Base-by-base conservation (phyloP, 2,797 vertebrate species). In the Sandelia bainsii region DNA sequence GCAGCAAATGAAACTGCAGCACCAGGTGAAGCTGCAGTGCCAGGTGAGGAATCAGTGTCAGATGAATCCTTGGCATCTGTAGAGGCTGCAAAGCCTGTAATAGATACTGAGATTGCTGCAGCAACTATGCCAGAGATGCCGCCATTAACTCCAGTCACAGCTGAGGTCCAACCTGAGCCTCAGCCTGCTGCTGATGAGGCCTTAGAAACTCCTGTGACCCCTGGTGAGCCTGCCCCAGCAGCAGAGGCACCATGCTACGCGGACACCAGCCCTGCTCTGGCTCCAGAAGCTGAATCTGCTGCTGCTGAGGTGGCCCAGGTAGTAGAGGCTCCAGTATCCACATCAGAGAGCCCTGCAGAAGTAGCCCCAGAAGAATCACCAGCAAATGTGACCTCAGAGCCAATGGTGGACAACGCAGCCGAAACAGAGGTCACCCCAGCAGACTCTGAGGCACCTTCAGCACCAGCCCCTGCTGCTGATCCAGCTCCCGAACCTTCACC, bases 121-220 rank as follows among this genome's bases (percentile, higher is more conserved):
- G 88, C 89, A 42, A 90, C 86, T 49, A 64, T 93, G 75, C 92
- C 92, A 72, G 73, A 77, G 51, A 62, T 93, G 82, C 73, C 69
- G 42, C 63, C 8, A 29, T 8, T 77, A 67, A 34, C 66, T 74
- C n/a, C 68, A 29, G 62, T 32, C 48, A 52, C 22, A 60, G 58
- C 11, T n/a, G 59, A 74, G 40, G 58, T 14, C 25, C 58, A 53
- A 58, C 22, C 32, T 34, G 50, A 77, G n/a, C 56, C 70, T 56
- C 67, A 79, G 61, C 60, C 80, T 68, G 59, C 42, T 48, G 52
- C 32, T 34, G 69, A 83, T 56, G 73, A 72, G 19, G 32, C 1
- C 64, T 23, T 75, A 10, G 66, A 78, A 23, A 17, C 51, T 34
- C 8, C 58, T 32, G 53, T 29, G 5, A 56, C 59, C 17, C 50